These are phyloP conservation scores for Aegypius monachus DNA, from an alignment of 2,113 vertebrate species.

Conservation along the genomic window DNA sequence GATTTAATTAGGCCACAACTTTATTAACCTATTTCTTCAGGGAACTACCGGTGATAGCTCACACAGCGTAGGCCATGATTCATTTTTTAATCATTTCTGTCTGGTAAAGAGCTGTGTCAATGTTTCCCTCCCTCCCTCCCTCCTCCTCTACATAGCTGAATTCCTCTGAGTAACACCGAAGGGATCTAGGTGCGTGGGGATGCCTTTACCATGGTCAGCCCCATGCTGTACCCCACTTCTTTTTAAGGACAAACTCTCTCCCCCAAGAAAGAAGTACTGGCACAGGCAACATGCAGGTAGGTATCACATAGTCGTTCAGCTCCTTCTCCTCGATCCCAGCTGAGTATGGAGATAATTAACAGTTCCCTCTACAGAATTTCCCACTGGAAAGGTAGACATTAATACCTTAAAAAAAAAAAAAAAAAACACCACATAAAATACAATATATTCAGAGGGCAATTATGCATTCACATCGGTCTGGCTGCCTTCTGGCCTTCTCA, in stretches of 20 bases:
- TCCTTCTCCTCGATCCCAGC: neutral
- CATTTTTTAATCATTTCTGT: conserved; percentile 42
- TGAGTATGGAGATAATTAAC: neutral
- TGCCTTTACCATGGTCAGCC: neutral
- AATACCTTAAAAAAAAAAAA: neutral
- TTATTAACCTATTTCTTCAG: conserved; percentile 39
- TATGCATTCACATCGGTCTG: neutral
- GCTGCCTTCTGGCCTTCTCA: neutral
- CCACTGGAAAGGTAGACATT: neutral
- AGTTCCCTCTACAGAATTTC: neutral
- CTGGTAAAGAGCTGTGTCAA: neutral
- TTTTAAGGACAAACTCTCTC: neutral
- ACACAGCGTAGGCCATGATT: neutral
- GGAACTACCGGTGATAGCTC: neutral
- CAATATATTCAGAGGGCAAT: neutral
- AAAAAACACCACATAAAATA: neutral
- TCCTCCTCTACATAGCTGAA: neutral
- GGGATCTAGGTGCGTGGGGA: neutral
- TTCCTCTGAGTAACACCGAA: neutral
- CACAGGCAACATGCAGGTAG: neutral
- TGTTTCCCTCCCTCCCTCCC: neutral
- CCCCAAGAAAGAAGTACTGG: neutral
- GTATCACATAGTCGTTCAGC: neutral
- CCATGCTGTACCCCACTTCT: neutral
- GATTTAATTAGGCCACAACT: conserved; percentile 35